Base-by-base conservation (phyloP, 2,888 invertebrate species). In the Euproctis similis region DNA sequence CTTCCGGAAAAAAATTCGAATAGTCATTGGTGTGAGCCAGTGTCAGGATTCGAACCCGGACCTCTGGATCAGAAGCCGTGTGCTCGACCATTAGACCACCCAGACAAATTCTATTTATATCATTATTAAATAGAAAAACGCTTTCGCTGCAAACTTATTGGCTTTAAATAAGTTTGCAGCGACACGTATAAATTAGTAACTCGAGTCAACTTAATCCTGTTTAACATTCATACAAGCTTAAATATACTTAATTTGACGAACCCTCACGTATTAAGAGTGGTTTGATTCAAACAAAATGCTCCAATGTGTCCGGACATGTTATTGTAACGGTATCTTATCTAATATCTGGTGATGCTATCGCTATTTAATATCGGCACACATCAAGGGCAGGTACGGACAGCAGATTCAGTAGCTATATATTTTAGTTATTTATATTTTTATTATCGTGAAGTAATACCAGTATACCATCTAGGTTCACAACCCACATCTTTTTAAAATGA, bases 311-410 rank as follows among this genome's bases (percentile, higher is more conserved):
- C 20, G 39, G 35, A 47, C 49, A 46, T 49, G 49, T 56, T 48
- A 42, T 51, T 52, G 51, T 55, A 46, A 43, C 42, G 38, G 39
- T 65, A 68, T 70, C 67, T 72, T 66, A 68, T 73, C 71, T 60
- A 40, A 55, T 65, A 72, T 71, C 66, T 59, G 46, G 40, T 49
- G 71, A 73, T 72, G 58, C 29, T 66, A 66, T 69, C 70, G 41
- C 46, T 46, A 47, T 59, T 66, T 64, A 66, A 68, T 75, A 69
- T 68, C 52, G 55, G 42, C 42, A 39, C 36, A 45, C 35, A n/a
- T n/a, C n/a, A 37, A 45, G 59, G 57, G 58, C 53, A 28, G 27
- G 62, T 70, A 74, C 44, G 21, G 66, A 47, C 17, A 26, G 46
- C 62, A 70, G 32, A 58, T 48, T 18, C 50, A 8, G 1, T 31